These are phyloP conservation scores for Myotis yumanensis DNA, from an alignment of 2,113 vertebrate genomes.

Conservation along the genomic window DNA sequence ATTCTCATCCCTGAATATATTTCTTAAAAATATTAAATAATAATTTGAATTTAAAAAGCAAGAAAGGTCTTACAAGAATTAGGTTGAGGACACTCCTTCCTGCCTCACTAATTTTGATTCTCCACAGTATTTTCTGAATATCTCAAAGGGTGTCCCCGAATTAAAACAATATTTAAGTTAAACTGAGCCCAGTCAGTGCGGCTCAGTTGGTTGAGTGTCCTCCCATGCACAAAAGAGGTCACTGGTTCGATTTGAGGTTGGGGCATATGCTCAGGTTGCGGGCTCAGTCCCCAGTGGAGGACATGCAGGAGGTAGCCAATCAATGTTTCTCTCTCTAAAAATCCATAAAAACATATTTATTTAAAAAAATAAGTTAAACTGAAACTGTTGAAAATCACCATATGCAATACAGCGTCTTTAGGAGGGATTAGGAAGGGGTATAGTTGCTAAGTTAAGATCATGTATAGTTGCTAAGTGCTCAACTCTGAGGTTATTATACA, in stretches of 20 bases:
- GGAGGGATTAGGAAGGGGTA: not conserved
- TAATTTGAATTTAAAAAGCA: not conserved
- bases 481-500: not conserved
- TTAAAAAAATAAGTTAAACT: not conserved
- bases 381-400: slow-evolving; percentile 16
- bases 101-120: not conserved
- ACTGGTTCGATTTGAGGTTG: too few relatives aligned
- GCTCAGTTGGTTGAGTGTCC: too few relatives aligned
- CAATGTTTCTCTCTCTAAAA: too few relatives aligned
- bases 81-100: not conserved
- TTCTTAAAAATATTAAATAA: slow-evolving; percentile 54
- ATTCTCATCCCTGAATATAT: not conserved
- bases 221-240: too few relatives aligned
- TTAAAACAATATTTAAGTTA: slow-evolving; percentile 52
- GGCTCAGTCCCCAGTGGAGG: too few relatives aligned
- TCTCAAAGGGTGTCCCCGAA: not conserved
- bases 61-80: slow-evolving; percentile 15
- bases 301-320: too few relatives aligned
- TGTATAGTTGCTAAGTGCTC: not conserved
- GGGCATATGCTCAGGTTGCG: too few relatives aligned
- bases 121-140: not conserved
- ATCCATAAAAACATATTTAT: too few relatives aligned
- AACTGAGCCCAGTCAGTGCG: not conserved
- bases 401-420: not conserved
- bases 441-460: not conserved